Base-by-base conservation (phyloP, 2,888 invertebrate genomes). In the Abrostola triplasia region DNA sequence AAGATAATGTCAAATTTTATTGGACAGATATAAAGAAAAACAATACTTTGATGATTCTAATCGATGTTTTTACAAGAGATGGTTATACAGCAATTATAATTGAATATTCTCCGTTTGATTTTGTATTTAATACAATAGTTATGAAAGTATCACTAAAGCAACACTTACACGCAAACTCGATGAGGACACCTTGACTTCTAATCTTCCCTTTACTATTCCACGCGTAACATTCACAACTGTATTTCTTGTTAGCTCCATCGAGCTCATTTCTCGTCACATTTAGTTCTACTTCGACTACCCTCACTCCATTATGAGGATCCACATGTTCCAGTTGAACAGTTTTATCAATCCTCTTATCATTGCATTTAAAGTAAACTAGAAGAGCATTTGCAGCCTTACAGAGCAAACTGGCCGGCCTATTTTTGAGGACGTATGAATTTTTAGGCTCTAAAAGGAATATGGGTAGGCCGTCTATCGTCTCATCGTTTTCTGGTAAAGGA, bases 331-430 rank as follows among this genome's bases (percentile, higher is more conserved):
- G 95, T 74, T 96, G 96, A 47, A 95, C 95, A 55, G 96, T 96
- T 62, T 89, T 92, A 60, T 95, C 95, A 0, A 86, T 86, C 67
- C 92, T 92, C 0, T 95, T 95, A 54, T 96, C 96, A 87, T 98
- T 98, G 90, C 98, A 98, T 84, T 96, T 96, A 92, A 98, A 98
- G 86, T 88, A 93, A 10, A 96, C 96, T 90, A 97, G 96, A n/a
- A 98, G 95, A 24, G 99, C 98, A 90, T 98, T 98, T 6, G 98
- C 97, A 0, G 98, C 99, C 81, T 97, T 96, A 87, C 99, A 99
- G 57, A 97, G 96, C 40, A 99, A 93, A 4, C 96, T 96, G 0
- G 98, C 98, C 40, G 99, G 98, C 80, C 98, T 97, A 83, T 97
- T 98, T 86, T 98, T 97, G 48, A 98, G 96, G 68, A 99, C 98